A percentile compares a stretch with the other conserved stretches of the same genome.
Evolutionary conservation across 1,140 invertebrate genomes (phyloP).

Genomic region (Drosophila watanabei): DNA sequence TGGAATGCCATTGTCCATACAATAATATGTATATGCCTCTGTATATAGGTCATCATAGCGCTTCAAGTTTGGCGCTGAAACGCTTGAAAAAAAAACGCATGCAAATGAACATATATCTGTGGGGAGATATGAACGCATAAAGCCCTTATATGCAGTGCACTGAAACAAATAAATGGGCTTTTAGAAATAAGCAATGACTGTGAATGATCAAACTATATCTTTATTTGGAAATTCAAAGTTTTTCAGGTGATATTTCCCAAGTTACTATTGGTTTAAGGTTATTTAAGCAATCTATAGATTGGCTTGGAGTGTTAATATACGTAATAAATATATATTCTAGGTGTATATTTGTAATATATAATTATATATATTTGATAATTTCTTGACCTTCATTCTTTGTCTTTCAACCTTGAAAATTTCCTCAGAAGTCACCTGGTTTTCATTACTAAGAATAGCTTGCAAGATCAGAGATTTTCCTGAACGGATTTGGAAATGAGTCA

Average conservation of each 20-base stretch:
- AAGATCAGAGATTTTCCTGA: slow-evolving; percentile 1
- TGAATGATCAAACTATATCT: background rate
- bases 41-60: slow-evolving; percentile 36
- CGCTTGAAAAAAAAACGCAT: slow-evolving; percentile 22
- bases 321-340: background rate
- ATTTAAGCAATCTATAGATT: background rate
- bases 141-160: slow-evolving; percentile 14
- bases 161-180: background rate
- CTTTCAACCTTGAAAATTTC: too few species aligned
- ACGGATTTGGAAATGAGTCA: background rate
- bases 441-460: background rate
- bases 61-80: slow-evolving; percentile 37
- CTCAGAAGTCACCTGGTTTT: background rate
- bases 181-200: background rate
- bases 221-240: background rate
- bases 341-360: background rate
- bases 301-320: fast-evolving
- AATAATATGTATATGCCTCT: background rate
- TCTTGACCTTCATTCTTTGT: too few species aligned
- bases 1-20: background rate
- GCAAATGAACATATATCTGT: slow-evolving; percentile 49
- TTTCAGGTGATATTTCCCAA: background rate
- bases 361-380: too few species aligned
- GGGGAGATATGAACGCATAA: slow-evolving; percentile 17
- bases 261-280: background rate